A percentile compares a stretch with the other conserved stretches of the same genome.
These are phyloP conservation scores for Hippoglossus hippoglossus DNA, from an alignment of 2,797 vertebrate genomes.

Conservation along the genomic window DNA sequence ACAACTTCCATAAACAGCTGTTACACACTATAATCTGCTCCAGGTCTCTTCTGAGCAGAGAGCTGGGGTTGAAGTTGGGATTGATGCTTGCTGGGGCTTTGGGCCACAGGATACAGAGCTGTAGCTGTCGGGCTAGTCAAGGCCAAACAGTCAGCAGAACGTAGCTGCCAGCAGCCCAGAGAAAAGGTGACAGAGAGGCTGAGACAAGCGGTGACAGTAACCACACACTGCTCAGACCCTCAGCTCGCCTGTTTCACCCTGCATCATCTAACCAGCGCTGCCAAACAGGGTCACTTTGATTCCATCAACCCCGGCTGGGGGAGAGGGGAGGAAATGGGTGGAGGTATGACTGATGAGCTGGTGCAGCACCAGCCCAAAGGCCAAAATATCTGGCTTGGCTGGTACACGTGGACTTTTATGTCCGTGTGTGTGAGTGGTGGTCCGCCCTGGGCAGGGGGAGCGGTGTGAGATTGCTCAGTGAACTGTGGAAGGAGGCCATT, in stretches of 20 bases:
- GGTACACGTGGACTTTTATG: constrained; percentile 23
- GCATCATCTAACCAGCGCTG: constrained; percentile 54
- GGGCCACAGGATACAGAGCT: constrained; percentile 39
- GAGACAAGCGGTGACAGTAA: constrained; percentile 68
- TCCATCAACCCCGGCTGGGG: constrained; percentile 28
- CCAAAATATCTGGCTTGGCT: constrained; percentile 32
- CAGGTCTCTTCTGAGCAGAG: background rate
- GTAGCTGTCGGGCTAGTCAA: constrained; percentile 41
- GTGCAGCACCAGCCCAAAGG: constrained; percentile 33
- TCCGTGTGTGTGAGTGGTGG: constrained; percentile 11
- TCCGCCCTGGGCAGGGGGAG: constrained; percentile 24
- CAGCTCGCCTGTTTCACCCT: constrained; percentile 54
- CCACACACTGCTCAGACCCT: constrained; percentile 56
- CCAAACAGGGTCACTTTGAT: constrained; percentile 37
- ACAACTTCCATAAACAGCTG: background rate
- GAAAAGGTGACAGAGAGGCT: constrained; percentile 66
- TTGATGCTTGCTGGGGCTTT: constrained; percentile 11
- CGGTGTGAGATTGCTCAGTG: constrained; percentile 60
- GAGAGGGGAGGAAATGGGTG: constrained; percentile 5
- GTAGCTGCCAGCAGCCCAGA: constrained; percentile 62
- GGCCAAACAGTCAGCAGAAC: constrained; percentile 71
- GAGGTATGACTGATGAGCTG: constrained; percentile 47
- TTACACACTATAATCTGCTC: constrained; percentile 1
- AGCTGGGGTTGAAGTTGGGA: constrained; percentile 11
- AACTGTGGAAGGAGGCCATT: constrained; percentile 72